Evolutionary conservation across 2,888 invertebrate genomes (phyloP), one percentile per base, ranked within the genome.

Genomic region (Cylindroiulus punctatus): DNA sequence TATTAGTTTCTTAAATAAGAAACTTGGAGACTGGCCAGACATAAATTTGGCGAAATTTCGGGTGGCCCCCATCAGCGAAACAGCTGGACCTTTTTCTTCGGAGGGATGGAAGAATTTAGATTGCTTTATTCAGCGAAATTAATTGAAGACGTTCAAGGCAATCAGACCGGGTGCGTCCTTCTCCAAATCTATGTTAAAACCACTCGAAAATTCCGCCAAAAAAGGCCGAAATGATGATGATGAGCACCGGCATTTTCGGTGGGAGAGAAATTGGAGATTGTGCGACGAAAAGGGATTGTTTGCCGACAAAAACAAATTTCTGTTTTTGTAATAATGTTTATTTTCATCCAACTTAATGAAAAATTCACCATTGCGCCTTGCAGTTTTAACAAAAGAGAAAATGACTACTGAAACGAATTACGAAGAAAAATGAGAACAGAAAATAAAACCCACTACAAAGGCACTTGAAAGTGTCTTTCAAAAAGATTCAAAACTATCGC

Each of bases 171-270:
- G 76, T 14, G 76, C 76, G 30, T 30, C 30, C 76, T 76, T 26
- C 30, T 30, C 2, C 76, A 76, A 76, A 76, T 76, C 12, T 76
- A 76, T 30, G 76, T 76, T 76, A 76, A 76, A 76, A 76, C 30
- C 76, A 30, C 76, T 76, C 26, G 14, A 22, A 76, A 76, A 76
- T 76, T 76, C 30, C 30, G 26, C 17, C 22, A 57, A 76, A 76
- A 76, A 76, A 76, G 12, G 30, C 14, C 22, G 76, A 76, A 76
- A 76, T 76, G 76, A 76, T 76, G 76, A 76, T 76, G 76, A 76
- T 76, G 76, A 26, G 30, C 30, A 30, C 2, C 76, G 14, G 26
- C 76, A 76, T 76, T 76, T 76, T 30, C 76, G 22, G 30, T 76
- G 10, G n/a, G n/a, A 52, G 5, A 19, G 76, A 76, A 76, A 30